Conservation (phyloP, 2,888 invertebrate species). For the Lottia gigantea region DNA sequence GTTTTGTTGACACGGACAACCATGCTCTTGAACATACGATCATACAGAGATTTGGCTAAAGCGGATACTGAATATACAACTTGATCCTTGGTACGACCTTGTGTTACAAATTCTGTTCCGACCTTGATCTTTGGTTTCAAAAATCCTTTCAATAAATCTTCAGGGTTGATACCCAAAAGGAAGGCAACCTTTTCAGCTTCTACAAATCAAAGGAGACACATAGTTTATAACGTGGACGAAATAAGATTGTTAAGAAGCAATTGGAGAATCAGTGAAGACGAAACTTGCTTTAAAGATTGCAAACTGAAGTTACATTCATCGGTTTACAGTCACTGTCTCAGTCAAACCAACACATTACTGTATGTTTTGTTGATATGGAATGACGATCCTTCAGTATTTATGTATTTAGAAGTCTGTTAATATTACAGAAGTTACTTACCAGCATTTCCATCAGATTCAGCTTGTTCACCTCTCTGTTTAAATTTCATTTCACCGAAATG, state of each 20-base stretch:
- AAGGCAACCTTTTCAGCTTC: conserved; percentile 92
- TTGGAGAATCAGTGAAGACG: too few relatives aligned
- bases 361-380: too few relatives aligned
- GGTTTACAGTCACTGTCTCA: too few relatives aligned
- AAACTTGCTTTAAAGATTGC: too few relatives aligned
- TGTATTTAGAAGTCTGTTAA: not conserved
- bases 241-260: too few relatives aligned
- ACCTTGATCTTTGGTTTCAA: conserved; percentile 95
- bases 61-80: conserved; percentile 65
- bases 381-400: too few relatives aligned
- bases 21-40: conserved; percentile 78
- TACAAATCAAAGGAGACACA: conserved; percentile 29
- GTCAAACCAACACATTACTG: too few relatives aligned
- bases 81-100: conserved; percentile 94
- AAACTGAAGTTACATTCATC: too few relatives aligned
- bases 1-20: conserved; percentile 99
- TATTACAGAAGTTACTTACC: conserved; percentile 27
- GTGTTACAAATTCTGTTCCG: conserved; percentile 98
- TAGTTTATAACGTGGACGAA: too few relatives aligned
- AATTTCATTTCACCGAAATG: conserved; percentile 99
- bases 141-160: conserved; percentile 79
- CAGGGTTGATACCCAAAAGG: conserved; percentile 87
- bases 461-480: conserved; percentile 99
- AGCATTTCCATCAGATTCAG: conserved; percentile 57
- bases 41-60: conserved; percentile 69